Evolutionary conservation across 2,888 invertebrate species (phyloP).

Genomic region (Caenorhabditis sulstoni): DNA sequence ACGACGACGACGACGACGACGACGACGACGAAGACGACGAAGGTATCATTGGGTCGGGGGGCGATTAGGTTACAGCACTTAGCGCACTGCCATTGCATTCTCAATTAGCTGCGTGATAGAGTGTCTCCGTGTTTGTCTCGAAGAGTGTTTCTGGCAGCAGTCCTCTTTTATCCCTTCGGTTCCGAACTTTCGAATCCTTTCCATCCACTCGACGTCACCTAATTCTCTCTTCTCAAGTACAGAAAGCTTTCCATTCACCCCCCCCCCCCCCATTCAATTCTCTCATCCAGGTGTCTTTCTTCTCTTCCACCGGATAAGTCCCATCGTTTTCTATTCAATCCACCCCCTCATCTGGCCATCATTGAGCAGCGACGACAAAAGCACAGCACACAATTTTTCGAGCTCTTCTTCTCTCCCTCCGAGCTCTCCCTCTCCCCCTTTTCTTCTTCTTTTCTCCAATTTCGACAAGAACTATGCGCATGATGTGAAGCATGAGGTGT

Average conservation of each 20-base stretch:
- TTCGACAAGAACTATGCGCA: slow-evolving; percentile 49
- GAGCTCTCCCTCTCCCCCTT: slow-evolving; percentile 4
- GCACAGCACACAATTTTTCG: slow-evolving; percentile 6
- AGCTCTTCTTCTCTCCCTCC: slow-evolving; percentile 13
- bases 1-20: too few species aligned
- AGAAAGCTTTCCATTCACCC: background rate
- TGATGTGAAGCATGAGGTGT: slow-evolving; percentile 59
- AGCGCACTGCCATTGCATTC: slow-evolving; percentile 27
- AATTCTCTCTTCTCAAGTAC: slow-evolving; percentile 24
- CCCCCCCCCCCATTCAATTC: background rate
- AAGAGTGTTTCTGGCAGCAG: background rate
- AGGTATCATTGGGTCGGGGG: too few species aligned
- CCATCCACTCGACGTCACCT: background rate
- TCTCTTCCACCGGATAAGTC: slow-evolving; percentile 3
- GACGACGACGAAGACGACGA: too few species aligned
- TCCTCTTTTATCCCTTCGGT: background rate
- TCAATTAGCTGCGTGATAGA: slow-evolving; percentile 28
- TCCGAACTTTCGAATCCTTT: background rate
- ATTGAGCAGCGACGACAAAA: slow-evolving; percentile 2
- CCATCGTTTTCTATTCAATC: background rate
- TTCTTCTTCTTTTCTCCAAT: slow-evolving; percentile 45
- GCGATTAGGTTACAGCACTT: slow-evolving; percentile 43
- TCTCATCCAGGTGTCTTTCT: slow-evolving; percentile 3
- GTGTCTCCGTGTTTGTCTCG: background rate
- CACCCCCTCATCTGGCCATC: too few species aligned